These are phyloP conservation scores for Malacoraja senta DNA, from an alignment of 2,797 vertebrate species.

Conservation along the genomic window DNA sequence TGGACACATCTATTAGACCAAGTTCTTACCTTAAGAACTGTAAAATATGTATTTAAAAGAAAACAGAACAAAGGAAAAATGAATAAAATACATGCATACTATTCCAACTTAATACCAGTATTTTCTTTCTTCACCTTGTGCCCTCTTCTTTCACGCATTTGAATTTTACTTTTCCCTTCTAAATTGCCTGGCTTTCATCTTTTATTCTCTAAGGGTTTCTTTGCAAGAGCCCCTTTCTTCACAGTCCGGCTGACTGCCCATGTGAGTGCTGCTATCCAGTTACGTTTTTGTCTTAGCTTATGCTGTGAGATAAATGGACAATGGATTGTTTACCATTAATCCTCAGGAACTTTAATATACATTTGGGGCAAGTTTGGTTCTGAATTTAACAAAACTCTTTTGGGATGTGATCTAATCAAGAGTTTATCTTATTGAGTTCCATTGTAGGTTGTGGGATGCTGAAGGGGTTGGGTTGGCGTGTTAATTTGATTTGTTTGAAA, in stretches of 20 bases:
- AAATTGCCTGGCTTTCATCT: background rate
- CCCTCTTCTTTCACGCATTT: background rate
- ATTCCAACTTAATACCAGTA: background rate
- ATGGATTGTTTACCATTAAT: background rate
- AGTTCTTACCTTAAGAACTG: background rate
- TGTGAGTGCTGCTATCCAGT: background rate
- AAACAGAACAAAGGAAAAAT: background rate
- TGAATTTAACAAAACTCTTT: background rate
- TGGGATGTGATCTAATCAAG: constrained; percentile 23
- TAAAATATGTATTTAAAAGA: background rate
- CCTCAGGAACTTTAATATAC: background rate
- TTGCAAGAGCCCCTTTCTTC: background rate
- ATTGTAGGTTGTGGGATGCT: background rate
- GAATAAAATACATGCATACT: background rate
- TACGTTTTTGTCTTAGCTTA: background rate
- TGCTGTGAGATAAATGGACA: background rate
- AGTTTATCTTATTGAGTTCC: background rate
- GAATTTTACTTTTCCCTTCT: background rate
- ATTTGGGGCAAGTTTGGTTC: background rate
- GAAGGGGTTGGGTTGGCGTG: background rate
- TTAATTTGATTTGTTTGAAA: constrained; percentile 23
- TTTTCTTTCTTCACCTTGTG: background rate
- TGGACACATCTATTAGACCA: background rate
- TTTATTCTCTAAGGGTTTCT: background rate
- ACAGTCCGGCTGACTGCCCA: background rate